phyloP scores from a whole-genome alignment of 2,113 vertebrate genomes.

The Amphiprion percula region DNA sequence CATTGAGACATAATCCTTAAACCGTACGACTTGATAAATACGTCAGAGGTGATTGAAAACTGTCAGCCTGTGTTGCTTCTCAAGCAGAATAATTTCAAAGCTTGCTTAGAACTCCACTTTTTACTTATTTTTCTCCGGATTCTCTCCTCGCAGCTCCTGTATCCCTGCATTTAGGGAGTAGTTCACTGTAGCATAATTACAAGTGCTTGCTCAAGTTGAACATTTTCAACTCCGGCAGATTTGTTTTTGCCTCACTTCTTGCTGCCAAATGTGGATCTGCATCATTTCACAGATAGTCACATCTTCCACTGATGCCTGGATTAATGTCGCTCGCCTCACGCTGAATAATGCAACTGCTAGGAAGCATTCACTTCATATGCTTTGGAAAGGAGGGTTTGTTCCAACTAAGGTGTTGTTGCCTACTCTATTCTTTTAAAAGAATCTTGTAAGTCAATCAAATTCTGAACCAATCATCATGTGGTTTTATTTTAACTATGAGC shows the following conservation, averaged over 20 bases:
- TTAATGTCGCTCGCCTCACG: background rate
- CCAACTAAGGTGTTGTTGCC: background rate
- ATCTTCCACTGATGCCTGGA: background rate
- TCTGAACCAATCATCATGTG: background rate
- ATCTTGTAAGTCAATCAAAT: background rate
- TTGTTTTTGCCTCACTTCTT: background rate
- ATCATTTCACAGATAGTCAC: background rate
- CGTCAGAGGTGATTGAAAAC: too few species aligned
- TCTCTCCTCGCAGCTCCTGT: background rate
- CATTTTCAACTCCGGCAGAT: background rate
- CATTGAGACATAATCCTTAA: background rate
- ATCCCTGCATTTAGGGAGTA: background rate
- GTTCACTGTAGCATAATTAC: background rate
- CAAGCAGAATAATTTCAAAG: background rate
- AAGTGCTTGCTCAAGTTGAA: conserved; percentile 6
- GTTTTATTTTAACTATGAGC: background rate
- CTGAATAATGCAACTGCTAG: background rate
- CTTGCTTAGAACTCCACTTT: background rate
- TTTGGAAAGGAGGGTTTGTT: conserved; percentile 22
- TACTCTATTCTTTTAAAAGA: background rate
- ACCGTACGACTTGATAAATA: too few species aligned
- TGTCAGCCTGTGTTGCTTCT: too few species aligned
- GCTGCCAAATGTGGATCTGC: background rate
- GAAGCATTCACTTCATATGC: background rate
- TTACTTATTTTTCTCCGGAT: background rate